A percentile compares a stretch with the other conserved stretches of the same genome.
Evolutionary conservation across 35 echinoderm and acorn worm genomes (phyloP).

Genomic region (Ophiothrix spiculata): DNA sequence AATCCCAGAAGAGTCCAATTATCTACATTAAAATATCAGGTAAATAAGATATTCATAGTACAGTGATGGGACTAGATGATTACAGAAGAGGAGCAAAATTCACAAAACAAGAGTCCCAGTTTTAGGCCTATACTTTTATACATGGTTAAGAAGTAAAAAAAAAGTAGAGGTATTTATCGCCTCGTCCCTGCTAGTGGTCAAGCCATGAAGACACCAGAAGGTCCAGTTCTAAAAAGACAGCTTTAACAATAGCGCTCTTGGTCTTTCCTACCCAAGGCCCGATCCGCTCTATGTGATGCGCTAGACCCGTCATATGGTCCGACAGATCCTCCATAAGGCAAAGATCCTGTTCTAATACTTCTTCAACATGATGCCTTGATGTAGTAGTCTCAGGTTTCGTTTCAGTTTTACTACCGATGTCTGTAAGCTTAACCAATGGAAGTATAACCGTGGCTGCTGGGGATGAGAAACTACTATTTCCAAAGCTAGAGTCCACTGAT

Average conservation of each 20-base stretch:
- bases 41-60: too few species aligned
- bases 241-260: background rate
- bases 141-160: too few species aligned
- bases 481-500: background rate
- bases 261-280: conserved; percentile 34
- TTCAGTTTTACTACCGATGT: background rate
- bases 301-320: conserved; percentile 25
- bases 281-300: conserved; percentile 10
- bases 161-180: too few species aligned
- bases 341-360: conserved; percentile 17
- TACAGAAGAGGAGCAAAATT: too few species aligned
- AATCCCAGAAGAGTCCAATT: too few species aligned
- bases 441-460: background rate
- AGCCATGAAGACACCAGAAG: background rate
- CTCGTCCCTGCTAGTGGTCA: too few species aligned
- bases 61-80: too few species aligned
- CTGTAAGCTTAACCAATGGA: background rate
- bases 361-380: too few species aligned
- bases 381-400: background rate
- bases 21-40: too few species aligned
- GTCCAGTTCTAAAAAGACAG: background rate
- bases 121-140: too few species aligned
- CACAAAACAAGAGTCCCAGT: too few species aligned
- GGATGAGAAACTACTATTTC: background rate
- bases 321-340: background rate